A percentile compares a stretch with the other conserved stretches of the same genome.
phyloP scores from a whole-genome alignment of 2,113 vertebrate genomes.

The Grus americana region DNA sequence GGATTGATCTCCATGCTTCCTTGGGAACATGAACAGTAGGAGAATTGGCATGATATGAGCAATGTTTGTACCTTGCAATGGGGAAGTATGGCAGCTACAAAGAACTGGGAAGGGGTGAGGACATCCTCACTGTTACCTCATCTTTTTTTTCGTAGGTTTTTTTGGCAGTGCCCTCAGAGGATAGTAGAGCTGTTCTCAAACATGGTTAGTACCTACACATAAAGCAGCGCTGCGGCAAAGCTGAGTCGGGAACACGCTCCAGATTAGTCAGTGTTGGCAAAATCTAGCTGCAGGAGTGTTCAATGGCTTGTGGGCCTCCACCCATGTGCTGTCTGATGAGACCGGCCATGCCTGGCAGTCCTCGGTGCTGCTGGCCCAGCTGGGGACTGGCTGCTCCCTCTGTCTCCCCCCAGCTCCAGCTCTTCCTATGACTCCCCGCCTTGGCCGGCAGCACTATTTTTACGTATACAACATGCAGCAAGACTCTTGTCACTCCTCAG shows the following conservation, averaged over 20 bases:
- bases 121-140: fast-evolving
- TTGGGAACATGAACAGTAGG: neutral
- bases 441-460: neutral
- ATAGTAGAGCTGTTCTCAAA: fast-evolving
- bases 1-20: neutral
- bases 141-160: neutral
- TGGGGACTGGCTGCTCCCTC: constrained; percentile 10
- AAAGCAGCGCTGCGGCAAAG: fast-evolving
- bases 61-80: neutral
- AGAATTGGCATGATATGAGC: neutral
- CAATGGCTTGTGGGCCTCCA: constrained; percentile 24
- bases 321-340: constrained; percentile 8
- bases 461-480: neutral
- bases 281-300: neutral
- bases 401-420: neutral
- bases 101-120: neutral
- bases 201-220: neutral
- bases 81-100: neutral
- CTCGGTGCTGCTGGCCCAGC: neutral
- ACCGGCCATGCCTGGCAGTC: neutral
- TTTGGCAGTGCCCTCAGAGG: neutral
- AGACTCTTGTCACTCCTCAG: neutral
- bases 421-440: neutral
- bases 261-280: constrained; percentile 42
- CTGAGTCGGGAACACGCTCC: neutral